Base-by-base conservation (phyloP, 2,888 invertebrate genomes). In the Deladenus siricidicola region DNA sequence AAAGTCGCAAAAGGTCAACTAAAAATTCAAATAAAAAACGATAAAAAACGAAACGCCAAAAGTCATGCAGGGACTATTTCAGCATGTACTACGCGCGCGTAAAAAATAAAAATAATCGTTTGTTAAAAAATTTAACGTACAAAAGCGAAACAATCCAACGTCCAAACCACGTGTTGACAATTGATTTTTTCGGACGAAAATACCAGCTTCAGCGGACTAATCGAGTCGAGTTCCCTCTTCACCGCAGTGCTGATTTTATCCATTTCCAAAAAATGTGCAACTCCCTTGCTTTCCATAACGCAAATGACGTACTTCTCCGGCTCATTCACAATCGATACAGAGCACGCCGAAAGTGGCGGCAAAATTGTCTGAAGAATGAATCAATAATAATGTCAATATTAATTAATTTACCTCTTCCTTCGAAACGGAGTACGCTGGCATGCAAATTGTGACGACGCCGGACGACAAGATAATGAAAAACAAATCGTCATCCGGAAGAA, bases 401-500 rank as follows among this genome's bases (percentile, higher is more conserved):
- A n/a, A n/a, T n/a, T n/a, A n/a, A n/a, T n/a, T n/a, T 28, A 34
- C 28, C 47, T 48, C 51, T 52, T 52, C 19, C 19, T n/a, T 50
- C 30, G 21, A 23, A n/a, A n/a, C n/a, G n/a, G n/a, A n/a, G 43
- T 58, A 39, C 1, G 17, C 29, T 10, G 50, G 58, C 24, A 24
- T 44, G 26, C 24, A 42, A 4, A 60, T 28, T 14, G 49, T 19
- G 17, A 49, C 34, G 4, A 34, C 42, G 2, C 60, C 60, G 17
- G 26, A 47, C 24, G 21, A 23, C 3, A 60, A 42, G 6, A 60
- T 14, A 29, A 59, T n/a, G 39, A 60, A 24, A 56, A 60, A 34
- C n/a, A 60, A 47, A 43, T 60, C 58, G 8, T 45, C 42, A 39
- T 44, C 56, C 4, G 60, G 60, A n/a, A 60, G 8, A 28, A 60